Evolutionary conservation across 2,113 vertebrate genomes (phyloP).

Genomic region (Hippocampus comes): DNA sequence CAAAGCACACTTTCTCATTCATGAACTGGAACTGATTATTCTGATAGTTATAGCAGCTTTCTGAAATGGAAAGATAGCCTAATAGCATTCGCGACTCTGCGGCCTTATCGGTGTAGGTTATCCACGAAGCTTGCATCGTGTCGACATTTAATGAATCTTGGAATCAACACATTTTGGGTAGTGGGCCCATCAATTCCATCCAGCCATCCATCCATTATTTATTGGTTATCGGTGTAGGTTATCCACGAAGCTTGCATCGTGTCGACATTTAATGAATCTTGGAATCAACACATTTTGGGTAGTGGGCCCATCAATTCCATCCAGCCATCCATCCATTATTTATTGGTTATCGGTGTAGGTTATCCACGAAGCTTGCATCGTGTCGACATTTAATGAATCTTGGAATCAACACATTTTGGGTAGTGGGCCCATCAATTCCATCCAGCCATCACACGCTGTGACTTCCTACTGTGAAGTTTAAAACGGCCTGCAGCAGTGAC

Average conservation of each 20-base stretch:
- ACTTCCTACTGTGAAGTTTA: conserved; percentile 25
- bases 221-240: conserved; percentile 1
- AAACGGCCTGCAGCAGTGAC: conserved; percentile 60
- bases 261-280: conserved; percentile 35
- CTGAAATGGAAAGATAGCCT: background rate
- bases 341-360: too few relatives aligned
- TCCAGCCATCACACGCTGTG: conserved; percentile 5
- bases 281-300: conserved; percentile 16
- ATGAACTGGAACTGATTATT: background rate
- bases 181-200: conserved; percentile 20
- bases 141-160: conserved; percentile 36
- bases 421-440: conserved; percentile 14
- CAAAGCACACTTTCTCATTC: background rate
- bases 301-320: conserved; percentile 15
- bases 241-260: background rate
- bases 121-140: background rate
- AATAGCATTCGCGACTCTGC: conserved; percentile 27
- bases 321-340: too few relatives aligned
- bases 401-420: conserved; percentile 20
- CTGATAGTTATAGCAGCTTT: background rate
- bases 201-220: too few relatives aligned
- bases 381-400: conserved; percentile 33
- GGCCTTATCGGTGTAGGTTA: background rate
- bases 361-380: background rate
- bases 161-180: conserved; percentile 13